Percentiles rank a stretch among this genome's conserved stretches.
Evolutionary conservation across 2,888 invertebrate species (phyloP).

Genomic region (Drosophila prolongata): DNA sequence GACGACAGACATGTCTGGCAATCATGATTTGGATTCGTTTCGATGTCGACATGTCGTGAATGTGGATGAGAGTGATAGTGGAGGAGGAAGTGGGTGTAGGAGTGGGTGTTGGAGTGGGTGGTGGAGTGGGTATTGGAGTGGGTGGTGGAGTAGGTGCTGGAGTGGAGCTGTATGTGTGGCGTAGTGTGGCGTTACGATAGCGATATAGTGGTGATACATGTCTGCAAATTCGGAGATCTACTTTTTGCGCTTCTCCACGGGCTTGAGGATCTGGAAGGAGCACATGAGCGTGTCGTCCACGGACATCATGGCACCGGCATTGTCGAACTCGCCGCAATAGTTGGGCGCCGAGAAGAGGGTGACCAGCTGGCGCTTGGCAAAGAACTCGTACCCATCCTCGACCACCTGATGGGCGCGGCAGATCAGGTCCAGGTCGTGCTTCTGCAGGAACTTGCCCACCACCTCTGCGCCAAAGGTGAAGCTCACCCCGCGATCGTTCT

Average conservation of each 20-base stretch:
- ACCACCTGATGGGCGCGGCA: conserved; percentile 98
- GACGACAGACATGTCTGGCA: not conserved
- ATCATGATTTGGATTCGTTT: not conserved
- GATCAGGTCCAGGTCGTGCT: conserved; percentile 99
- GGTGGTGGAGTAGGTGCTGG: too few species aligned
- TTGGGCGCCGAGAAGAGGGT: conserved; percentile 89
- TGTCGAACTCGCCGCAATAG: conserved; percentile 87
- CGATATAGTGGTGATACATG: too few species aligned
- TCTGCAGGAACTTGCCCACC: conserved; percentile 86
- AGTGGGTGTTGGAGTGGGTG: too few species aligned
- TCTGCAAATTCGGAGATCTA: conserved; percentile 1
- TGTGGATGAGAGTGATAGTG: not conserved
- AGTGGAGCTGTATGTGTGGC: too few species aligned
- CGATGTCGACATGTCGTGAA: not conserved
- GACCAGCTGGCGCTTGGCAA: conserved; percentile 97
- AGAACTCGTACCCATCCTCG: conserved; percentile 98
- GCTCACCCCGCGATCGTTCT: conserved; percentile 98
- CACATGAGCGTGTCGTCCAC: conserved; percentile 98
- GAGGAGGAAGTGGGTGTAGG: too few species aligned
- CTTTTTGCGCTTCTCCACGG: conserved; percentile 62
- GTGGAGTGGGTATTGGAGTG: too few species aligned
- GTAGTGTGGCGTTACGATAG: too few species aligned
- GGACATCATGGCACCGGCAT: conserved; percentile 97
- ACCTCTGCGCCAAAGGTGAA: conserved; percentile 98
- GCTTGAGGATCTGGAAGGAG: conserved; percentile 88